Conservation (phyloP, 2,797 vertebrate genomes). For the Chiloscyllium punctatum region DNA sequence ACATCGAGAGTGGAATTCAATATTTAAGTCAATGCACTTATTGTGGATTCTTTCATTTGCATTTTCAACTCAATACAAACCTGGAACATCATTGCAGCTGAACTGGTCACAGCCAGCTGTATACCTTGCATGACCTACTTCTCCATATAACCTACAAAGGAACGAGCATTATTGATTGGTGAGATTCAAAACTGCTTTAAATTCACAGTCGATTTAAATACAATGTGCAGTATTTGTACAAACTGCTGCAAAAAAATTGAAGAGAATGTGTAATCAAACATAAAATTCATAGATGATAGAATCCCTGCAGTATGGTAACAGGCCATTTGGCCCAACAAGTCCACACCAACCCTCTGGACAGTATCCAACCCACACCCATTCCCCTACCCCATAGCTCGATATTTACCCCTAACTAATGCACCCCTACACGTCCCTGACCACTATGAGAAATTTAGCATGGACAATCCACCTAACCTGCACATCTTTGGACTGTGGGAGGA, state of each 20-base stretch:
- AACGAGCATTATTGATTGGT: not conserved
- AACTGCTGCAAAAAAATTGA: not conserved
- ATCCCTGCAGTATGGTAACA: too few relatives aligned
- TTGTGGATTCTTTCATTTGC: not conserved
- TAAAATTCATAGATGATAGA: not conserved
- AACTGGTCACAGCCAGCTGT: not conserved
- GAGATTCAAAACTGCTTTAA: not conserved
- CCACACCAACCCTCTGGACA: too few relatives aligned
- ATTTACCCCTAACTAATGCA: too few relatives aligned
- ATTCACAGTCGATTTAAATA: not conserved
- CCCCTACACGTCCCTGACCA: too few relatives aligned
- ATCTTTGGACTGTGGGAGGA: too few relatives aligned
- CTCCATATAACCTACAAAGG: not conserved
- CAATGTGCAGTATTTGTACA: not conserved
- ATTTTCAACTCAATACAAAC: not conserved
- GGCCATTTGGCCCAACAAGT: too few relatives aligned
- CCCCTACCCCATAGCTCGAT: too few relatives aligned
- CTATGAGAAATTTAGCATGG: too few relatives aligned
- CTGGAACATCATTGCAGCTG: not conserved
- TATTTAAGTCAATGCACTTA: not conserved
- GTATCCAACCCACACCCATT: too few relatives aligned
- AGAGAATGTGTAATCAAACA: not conserved
- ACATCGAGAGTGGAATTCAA: not conserved
- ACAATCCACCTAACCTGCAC: too few relatives aligned
- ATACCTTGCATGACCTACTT: not conserved